Base-by-base conservation (phyloP, 2,888 invertebrate genomes). In the Notocelia uddmanniana region DNA sequence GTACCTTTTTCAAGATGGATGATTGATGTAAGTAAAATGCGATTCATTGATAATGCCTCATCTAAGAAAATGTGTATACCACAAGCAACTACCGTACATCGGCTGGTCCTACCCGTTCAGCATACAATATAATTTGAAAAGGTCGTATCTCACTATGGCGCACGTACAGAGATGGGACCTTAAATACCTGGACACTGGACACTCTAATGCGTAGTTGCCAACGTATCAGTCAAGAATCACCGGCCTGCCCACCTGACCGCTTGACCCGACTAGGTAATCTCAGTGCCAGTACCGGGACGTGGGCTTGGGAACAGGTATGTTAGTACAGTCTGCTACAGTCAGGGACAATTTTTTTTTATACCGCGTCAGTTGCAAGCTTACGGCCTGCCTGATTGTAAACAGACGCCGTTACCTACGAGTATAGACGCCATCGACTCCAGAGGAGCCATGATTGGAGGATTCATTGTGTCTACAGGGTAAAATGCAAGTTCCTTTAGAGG, bases 181-280 rank as follows among this genome's bases (percentile, higher is more conserved):
- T 45, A 6, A 45, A 13, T 8, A n/a, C n/a, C 45, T 8, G n/a
- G 45, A 45, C 45, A 68, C n/a, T n/a, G n/a, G n/a, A 63, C 63
- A 75, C n/a, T n/a, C n/a, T 82, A 84, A 84, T 81, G 80, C 76
- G 76, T 80, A 76, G 80, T 79, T 81, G 76, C 76, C 74, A 74
- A 77, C 78, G 80, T 76, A 84, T 84, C 85, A 79, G 82, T 85
- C 85, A 83, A 76, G 59, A 72, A 76, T 76, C 76, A 57, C 74
- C 68, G 69, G 62, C 73, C 77, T 58, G 68, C 77, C 78, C 73
- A 76, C 73, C 74, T 80, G 77, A 78, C 80, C 80, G 75, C 50
- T 50, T 74, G 78, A 79, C 76, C 79, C 76, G 68, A 78, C 78
- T 79, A n/a, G n/a, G n/a, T n/a, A 78, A 75, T 69, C 55, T 52